Evolutionary conservation across 2,888 invertebrate species (phyloP).

Genomic region (Polylopha cassiicola): DNA sequence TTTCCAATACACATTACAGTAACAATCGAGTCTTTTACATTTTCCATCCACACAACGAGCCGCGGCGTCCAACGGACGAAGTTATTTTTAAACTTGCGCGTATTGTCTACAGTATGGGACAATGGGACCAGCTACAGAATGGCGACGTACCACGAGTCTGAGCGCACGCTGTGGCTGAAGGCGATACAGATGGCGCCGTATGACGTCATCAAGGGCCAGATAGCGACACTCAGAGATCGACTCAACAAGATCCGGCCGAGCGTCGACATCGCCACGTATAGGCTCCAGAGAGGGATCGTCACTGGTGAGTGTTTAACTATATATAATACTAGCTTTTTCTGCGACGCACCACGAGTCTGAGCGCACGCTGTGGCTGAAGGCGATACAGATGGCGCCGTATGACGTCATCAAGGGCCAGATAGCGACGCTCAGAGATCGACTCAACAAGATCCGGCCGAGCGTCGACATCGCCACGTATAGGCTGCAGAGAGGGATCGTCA

Average conservation of each 20-base stretch:
- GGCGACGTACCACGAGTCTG: conserved; percentile 86
- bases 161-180: conserved; percentile 91
- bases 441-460: conserved; percentile 79
- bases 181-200: conserved; percentile 90
- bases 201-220: conserved; percentile 85
- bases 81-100: background rate
- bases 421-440: conserved; percentile 78
- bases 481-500: conserved; percentile 80
- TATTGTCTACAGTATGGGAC: conserved; percentile 81
- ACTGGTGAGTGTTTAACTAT: conserved; percentile 73
- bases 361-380: conserved; percentile 89
- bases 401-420: conserved; percentile 87
- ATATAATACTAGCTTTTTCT: background rate
- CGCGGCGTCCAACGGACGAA: no score
- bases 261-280: conserved; percentile 83
- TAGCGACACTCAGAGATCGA: conserved; percentile 80
- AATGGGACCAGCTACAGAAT: conserved; percentile 89
- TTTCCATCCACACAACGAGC: no score
- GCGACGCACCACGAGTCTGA: conserved; percentile 88
- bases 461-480: conserved; percentile 84
- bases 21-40: no score
- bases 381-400: conserved; percentile 90
- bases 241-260: conserved; percentile 79
- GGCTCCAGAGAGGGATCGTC: conserved; percentile 81
- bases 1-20: no score